phyloP scores from a whole-genome alignment of 2,113 vertebrate genomes.

The Stigmatopora argus region DNA sequence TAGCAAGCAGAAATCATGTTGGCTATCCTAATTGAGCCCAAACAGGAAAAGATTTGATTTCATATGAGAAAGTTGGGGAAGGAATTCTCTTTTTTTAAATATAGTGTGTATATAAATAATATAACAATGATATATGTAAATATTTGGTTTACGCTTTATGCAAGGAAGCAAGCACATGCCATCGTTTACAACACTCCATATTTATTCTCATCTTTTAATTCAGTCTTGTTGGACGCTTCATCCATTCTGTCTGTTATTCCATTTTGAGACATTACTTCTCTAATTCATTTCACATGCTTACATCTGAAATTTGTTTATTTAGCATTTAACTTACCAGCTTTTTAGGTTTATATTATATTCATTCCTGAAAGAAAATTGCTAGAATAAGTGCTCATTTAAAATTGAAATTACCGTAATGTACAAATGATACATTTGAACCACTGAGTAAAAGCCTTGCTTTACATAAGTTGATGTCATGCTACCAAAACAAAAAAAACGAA shows the following conservation, averaged over 20 bases:
- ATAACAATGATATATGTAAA: too few species aligned
- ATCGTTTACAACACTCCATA: constrained; percentile 35
- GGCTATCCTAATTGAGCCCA: too few species aligned
- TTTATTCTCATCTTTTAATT: constrained; percentile 28
- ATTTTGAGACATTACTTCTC: constrained; percentile 28
- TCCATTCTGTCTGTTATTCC: constrained; percentile 25
- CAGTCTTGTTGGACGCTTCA: constrained; percentile 18
- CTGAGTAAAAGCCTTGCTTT: background rate
- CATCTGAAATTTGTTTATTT: constrained; percentile 14
- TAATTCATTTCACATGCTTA: constrained; percentile 37
- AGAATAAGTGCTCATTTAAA: background rate
- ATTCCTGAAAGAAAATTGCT: background rate
- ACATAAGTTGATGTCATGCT: background rate
- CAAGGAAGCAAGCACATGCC: constrained; percentile 60
- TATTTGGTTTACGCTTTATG: background rate
- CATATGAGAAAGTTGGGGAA: too few species aligned
- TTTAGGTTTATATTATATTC: constrained; percentile 12
- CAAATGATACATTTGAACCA: background rate
- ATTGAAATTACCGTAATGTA: too few species aligned
- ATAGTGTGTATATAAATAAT: too few species aligned
- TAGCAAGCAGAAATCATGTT: too few species aligned
- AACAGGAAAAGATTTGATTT: too few species aligned
- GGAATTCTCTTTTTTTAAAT: too few species aligned
- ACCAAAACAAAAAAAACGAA: background rate
- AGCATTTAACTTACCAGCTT: constrained; percentile 23